Percentiles rank a stretch among this genome's conserved stretches.
Conservation (phyloP, 2,888 invertebrate genomes). For the Synergus gifuensis region DNA sequence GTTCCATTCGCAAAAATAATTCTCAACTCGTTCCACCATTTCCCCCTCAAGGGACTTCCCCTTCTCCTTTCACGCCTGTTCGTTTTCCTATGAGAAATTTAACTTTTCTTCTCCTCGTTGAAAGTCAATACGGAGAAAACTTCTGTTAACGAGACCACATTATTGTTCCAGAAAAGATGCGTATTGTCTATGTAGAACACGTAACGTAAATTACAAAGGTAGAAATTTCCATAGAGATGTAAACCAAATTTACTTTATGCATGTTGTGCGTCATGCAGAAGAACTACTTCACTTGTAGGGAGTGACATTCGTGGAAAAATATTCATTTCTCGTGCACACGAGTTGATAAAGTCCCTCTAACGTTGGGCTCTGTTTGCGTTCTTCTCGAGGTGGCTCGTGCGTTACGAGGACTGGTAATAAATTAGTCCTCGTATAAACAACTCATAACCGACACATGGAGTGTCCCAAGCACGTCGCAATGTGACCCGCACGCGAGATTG, state of each 20-base stretch:
- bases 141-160: constrained; percentile 55
- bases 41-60: constrained; percentile 6
- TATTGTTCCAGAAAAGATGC: neutral
- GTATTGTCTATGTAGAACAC: neutral
- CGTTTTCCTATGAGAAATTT: constrained; percentile 68
- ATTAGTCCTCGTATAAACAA: constrained; percentile 61
- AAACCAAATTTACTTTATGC: neutral
- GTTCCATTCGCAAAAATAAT: constrained; percentile 63
- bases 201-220: constrained; percentile 1
- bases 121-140: constrained; percentile 61
- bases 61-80: constrained; percentile 45
- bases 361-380: neutral
- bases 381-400: constrained; percentile 45
- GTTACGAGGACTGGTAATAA: constrained; percentile 54
- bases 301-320: constrained; percentile 11
- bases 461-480: constrained; percentile 49
- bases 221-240: neutral
- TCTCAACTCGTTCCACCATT: constrained; percentile 58
- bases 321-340: neutral
- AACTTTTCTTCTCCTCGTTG: constrained; percentile 62
- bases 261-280: neutral
- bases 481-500: constrained; percentile 55
- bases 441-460: constrained; percentile 53
- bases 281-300: neutral
- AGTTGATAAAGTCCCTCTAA: constrained; percentile 23